These are phyloP conservation scores for Caerostris extrusa DNA, from an alignment of 1,140 invertebrate species.

Conservation along the genomic window DNA sequence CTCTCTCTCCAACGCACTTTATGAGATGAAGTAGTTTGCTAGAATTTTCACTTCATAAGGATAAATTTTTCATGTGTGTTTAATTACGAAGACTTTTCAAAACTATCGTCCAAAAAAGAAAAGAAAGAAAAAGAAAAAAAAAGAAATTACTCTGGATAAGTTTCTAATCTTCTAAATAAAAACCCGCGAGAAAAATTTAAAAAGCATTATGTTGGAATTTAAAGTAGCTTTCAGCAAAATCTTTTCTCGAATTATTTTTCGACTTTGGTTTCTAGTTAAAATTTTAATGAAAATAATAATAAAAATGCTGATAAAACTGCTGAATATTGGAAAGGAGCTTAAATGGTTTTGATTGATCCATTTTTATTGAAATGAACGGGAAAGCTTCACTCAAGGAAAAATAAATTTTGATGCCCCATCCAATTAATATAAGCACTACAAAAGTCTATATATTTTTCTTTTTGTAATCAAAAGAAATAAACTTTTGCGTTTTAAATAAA, in stretches of 20 bases:
- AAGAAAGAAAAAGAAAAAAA: constrained; percentile 5
- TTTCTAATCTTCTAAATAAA: background rate
- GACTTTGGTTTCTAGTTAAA: background rate
- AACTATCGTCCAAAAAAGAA: background rate
- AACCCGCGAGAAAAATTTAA: background rate
- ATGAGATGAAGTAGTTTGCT: background rate
- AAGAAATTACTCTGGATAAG: background rate
- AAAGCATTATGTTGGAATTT: constrained; percentile 22
- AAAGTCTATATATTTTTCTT: background rate
- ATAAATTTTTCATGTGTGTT: background rate
- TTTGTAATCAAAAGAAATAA: background rate
- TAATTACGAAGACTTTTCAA: background rate
- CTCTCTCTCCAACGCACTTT: background rate
- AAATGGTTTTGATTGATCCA: constrained; percentile 18
- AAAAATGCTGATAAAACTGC: constrained; percentile 16
- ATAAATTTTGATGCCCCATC: background rate
- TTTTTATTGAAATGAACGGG: background rate
- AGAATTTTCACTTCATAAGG: background rate
- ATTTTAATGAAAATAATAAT: background rate
- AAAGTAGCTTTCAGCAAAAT: constrained; percentile 23
- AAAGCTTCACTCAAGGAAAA: background rate
- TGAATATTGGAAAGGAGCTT: background rate
- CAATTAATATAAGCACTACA: background rate
- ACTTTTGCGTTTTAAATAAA: too few relatives aligned
- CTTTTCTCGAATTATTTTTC: background rate